These are phyloP conservation scores for Callaeas wilsoni DNA, from an alignment of 2,113 vertebrate species.

Conservation along the genomic window DNA sequence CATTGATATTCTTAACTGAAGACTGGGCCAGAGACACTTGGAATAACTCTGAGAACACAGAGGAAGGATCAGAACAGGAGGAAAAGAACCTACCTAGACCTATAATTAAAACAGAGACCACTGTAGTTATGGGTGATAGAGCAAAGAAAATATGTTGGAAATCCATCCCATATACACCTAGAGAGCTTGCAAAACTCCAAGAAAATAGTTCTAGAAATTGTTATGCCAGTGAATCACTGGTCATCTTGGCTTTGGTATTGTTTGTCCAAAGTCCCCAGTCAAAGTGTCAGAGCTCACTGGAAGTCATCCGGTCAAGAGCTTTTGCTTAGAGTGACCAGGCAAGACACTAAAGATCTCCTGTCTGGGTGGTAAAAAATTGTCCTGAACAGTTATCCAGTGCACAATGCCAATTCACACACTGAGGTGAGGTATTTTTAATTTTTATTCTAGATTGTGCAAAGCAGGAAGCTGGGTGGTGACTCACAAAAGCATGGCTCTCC, in stretches of 20 bases:
- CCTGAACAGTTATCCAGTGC: background rate
- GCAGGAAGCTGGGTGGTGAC: background rate
- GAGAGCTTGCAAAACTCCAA: background rate
- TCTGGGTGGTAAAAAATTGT: background rate
- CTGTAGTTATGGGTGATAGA: background rate
- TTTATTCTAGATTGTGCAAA: background rate
- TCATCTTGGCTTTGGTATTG: background rate
- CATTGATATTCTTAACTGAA: background rate
- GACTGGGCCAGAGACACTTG: background rate
- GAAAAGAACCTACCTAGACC: background rate
- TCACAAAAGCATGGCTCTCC: accelerated
- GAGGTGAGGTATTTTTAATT: background rate
- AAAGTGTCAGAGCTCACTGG: background rate
- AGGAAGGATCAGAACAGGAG: background rate
- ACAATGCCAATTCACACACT: background rate
- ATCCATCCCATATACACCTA: background rate
- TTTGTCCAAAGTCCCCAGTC: background rate
- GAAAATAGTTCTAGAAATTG: background rate
- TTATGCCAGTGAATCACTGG: background rate
- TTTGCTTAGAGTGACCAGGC: background rate
- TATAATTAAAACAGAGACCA: background rate
- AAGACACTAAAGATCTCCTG: no score
- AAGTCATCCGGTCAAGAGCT: accelerated
- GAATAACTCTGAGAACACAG: background rate
- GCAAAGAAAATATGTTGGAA: background rate